Evolutionary conservation across 2,888 invertebrate genomes (phyloP).

Genomic region (Drosophila emarginata): DNA sequence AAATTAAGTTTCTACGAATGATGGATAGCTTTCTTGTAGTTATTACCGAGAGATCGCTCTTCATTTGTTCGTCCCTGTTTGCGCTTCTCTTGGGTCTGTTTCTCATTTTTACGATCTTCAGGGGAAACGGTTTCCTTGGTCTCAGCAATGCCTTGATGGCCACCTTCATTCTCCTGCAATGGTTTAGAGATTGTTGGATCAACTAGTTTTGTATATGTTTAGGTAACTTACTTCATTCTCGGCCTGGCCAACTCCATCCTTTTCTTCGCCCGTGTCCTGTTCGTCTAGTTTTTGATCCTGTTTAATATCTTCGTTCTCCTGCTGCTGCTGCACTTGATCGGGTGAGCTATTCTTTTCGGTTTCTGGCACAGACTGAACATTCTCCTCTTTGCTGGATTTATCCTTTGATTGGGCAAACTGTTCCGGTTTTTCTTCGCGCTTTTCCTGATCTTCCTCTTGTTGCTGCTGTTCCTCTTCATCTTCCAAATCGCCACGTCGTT

Average conservation of each 20-base stretch:
- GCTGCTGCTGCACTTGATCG: conserved; percentile 82
- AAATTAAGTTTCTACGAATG: not conserved
- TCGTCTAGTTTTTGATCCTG: conserved; percentile 83
- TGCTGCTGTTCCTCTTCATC: conserved; percentile 81
- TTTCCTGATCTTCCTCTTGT: conserved; percentile 76
- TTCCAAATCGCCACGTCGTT: conserved; percentile 79
- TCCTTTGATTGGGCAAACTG: conserved; percentile 80
- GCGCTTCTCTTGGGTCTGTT: conserved; percentile 84
- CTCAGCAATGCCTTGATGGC: conserved; percentile 86
- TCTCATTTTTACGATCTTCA: conserved; percentile 80
- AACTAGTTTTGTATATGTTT: not conserved
- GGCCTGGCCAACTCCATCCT: conserved; percentile 88
- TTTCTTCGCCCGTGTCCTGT: conserved; percentile 84
- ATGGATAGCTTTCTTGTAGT: not conserved
- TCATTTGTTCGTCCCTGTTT: conserved; percentile 90
- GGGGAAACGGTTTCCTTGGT: conserved; percentile 81
- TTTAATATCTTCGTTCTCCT: conserved; percentile 80
- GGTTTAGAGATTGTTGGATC: not conserved
- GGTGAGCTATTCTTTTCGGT: conserved; percentile 79
- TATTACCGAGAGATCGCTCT: conserved; percentile 85
- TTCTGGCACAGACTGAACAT: conserved; percentile 80
- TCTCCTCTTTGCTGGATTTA: conserved; percentile 80
- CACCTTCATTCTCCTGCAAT: conserved; percentile 83
- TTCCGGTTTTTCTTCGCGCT: conserved; percentile 81
- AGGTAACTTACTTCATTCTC: conserved; percentile 84